Evolutionary conservation across 2,888 invertebrate species (phyloP).

Genomic region (Diloba caeruleocephala): DNA sequence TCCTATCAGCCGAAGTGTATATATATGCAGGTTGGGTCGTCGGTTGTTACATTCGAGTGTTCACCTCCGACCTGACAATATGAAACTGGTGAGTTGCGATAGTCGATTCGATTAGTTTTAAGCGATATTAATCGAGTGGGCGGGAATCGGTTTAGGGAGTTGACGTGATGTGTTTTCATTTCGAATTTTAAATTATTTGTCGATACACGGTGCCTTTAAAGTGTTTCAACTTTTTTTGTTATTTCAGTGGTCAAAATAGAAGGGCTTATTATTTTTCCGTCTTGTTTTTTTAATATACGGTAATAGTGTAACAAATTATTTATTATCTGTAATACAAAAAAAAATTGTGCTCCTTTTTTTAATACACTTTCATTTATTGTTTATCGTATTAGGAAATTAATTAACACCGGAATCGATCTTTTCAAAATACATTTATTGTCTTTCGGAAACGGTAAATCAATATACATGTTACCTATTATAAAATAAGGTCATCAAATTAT

Average conservation of each 20-base stretch:
- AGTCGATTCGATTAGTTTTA: slow-evolving; percentile 44
- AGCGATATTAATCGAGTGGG: slow-evolving; percentile 30
- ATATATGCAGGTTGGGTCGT: slow-evolving; percentile 70
- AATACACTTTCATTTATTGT: too few species aligned
- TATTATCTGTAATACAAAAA: too few species aligned
- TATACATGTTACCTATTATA: not conserved
- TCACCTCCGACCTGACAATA: slow-evolving; percentile 79
- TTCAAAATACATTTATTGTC: too few species aligned
- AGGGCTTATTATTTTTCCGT: too few species aligned
- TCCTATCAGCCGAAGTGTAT: slow-evolving; percentile 61
- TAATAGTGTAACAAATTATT: not conserved
- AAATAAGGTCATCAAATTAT: not conserved
- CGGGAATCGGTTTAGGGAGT: slow-evolving; percentile 31
- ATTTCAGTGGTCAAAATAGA: not conserved
- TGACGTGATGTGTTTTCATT: slow-evolving; percentile 37
- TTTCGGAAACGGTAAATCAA: too few species aligned
- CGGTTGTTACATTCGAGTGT: slow-evolving; percentile 73
- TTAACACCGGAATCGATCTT: too few species aligned
- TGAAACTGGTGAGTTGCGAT: slow-evolving; percentile 82
- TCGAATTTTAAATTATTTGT: slow-evolving; percentile 9
- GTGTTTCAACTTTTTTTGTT: slow-evolving; percentile 3
- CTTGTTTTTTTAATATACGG: too few species aligned
- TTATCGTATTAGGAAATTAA: too few species aligned
- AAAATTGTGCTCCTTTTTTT: too few species aligned
- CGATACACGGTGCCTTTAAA: not conserved